Evolutionary conservation across 2,113 vertebrate genomes (phyloP).

Genomic region (Conger conger): DNA sequence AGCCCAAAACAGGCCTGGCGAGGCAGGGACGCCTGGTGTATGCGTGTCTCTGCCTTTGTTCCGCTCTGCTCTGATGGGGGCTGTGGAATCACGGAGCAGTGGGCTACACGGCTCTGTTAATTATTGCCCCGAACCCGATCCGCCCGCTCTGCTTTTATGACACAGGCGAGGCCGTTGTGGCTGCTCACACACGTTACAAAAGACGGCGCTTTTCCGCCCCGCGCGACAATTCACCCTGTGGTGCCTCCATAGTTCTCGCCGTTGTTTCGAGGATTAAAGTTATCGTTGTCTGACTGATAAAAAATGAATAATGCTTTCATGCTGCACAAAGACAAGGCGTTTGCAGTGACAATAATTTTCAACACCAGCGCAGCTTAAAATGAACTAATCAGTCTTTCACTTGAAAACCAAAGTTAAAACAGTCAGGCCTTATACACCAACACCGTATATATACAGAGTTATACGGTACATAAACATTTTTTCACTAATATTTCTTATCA

Average conservation of each 20-base stretch:
- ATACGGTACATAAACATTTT: no score
- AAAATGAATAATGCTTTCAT: not conserved
- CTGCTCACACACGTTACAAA: slow-evolving; percentile 53
- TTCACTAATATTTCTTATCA: no score
- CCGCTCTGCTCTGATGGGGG: slow-evolving; percentile 53
- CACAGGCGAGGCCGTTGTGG: slow-evolving; percentile 47
- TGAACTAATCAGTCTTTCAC: not conserved
- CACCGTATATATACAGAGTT: not conserved
- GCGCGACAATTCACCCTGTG: slow-evolving; percentile 3
- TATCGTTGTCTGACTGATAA: not conserved
- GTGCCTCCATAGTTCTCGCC: not conserved
- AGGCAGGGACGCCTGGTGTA: not conserved
- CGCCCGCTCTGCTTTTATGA: slow-evolving; percentile 66
- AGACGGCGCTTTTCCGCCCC: not conserved
- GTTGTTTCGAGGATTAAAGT: slow-evolving; percentile 5
- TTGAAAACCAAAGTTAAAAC: not conserved
- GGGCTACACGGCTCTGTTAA: slow-evolving; percentile 66
- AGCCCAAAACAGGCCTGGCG: not conserved
- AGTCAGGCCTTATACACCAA: not conserved
- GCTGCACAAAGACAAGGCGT: not conserved
- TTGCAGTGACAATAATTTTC: not conserved
- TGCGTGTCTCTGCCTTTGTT: not conserved
- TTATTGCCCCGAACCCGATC: slow-evolving; percentile 75
- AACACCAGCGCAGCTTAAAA: not conserved
- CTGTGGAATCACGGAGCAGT: slow-evolving; percentile 54